Percentiles rank a stretch among this genome's conserved stretches.
phyloP scores from a whole-genome alignment of 2,797 vertebrate genomes.

The Eleutherodactylus coqui region DNA sequence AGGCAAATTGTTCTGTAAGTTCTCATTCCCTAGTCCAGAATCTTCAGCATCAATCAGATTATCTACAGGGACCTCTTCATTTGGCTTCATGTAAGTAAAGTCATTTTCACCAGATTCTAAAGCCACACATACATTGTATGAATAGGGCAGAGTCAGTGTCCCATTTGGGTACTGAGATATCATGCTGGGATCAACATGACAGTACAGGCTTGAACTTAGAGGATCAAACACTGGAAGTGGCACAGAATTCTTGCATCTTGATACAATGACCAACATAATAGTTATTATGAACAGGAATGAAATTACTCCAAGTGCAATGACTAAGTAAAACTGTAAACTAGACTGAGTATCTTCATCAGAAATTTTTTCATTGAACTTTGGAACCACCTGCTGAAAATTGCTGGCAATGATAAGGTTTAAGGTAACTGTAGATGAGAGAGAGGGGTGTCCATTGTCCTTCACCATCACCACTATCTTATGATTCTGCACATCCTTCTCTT shows the following conservation, averaged over 20 bases:
- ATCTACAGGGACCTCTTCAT: constrained; percentile 31
- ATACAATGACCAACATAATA: constrained; percentile 51
- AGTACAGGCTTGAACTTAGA: constrained; percentile 62
- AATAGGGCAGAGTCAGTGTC: constrained; percentile 72
- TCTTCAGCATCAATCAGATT: constrained; percentile 53
- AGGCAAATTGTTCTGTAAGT: background rate
- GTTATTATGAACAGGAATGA: constrained; percentile 52
- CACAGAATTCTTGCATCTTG: constrained; percentile 47
- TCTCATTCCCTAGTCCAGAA: constrained; percentile 27
- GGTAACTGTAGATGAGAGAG: constrained; percentile 52
- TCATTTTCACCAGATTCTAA: constrained; percentile 42
- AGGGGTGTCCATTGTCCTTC: constrained; percentile 61
- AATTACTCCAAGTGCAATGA: constrained; percentile 50
- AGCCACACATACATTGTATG: constrained; percentile 42
- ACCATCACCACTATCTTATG: constrained; percentile 66
- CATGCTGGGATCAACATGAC: constrained; percentile 47
- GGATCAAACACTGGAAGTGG: constrained; percentile 29
- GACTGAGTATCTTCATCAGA: background rate
- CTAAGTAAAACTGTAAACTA: constrained; percentile 41
- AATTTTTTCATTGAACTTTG: background rate
- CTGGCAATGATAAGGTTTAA: constrained; percentile 40
- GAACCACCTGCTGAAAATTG: constrained; percentile 27
- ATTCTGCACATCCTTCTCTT: constrained; percentile 70
- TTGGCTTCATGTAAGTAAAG: constrained; percentile 9
- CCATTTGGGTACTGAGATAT: constrained; percentile 65